Evolutionary conservation across 37 sponge, comb jelly and placozoan genomes (phyloP), one percentile per base, ranked within the genome.

Genomic region (Beroe forskalii): DNA sequence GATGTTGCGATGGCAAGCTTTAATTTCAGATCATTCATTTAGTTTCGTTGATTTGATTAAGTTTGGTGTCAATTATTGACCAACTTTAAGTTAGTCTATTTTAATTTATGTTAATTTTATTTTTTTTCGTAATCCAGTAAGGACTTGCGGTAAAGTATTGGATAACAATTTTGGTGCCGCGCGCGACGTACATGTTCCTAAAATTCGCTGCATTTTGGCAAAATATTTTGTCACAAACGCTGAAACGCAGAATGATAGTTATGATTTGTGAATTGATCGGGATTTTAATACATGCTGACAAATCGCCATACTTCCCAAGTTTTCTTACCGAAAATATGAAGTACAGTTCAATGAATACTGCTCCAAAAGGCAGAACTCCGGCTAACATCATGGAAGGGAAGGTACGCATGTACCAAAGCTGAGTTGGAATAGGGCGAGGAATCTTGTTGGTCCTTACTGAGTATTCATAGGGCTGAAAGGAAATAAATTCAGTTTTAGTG

Each of bases 281-380:
- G n/a, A n/a, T n/a, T n/a, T n/a, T n/a, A n/a, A n/a, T n/a, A n/a
- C n/a, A n/a, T n/a, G n/a, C n/a, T n/a, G n/a, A n/a, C n/a, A n/a
- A n/a, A n/a, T n/a, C n/a, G n/a, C n/a, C n/a, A n/a, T n/a, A n/a
- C n/a, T n/a, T n/a, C n/a, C n/a, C n/a, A n/a, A n/a, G n/a, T n/a
- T 48, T 12, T 17, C 95, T 93, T 91, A 97, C 97, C 42, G 99
- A 90, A 36, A 98, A 90, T 12, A 98, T 95, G 89, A 98, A 98
- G 93, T 94, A 98, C 23, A 98, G 94, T 76, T 98, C 99, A 14
- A 98, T 95, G 91, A 98, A 96, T 62, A 98, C 94, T 0, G 97
- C 99, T 0, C 97, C 95, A 92, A 98, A 98, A 22, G 99, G 99
- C 23, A 98, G 94, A 60, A 98, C 93, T n/a, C 99, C 99, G 66